phyloP scores from a whole-genome alignment of 1,140 invertebrate genomes.

The Diplogasteroides magnus region DNA sequence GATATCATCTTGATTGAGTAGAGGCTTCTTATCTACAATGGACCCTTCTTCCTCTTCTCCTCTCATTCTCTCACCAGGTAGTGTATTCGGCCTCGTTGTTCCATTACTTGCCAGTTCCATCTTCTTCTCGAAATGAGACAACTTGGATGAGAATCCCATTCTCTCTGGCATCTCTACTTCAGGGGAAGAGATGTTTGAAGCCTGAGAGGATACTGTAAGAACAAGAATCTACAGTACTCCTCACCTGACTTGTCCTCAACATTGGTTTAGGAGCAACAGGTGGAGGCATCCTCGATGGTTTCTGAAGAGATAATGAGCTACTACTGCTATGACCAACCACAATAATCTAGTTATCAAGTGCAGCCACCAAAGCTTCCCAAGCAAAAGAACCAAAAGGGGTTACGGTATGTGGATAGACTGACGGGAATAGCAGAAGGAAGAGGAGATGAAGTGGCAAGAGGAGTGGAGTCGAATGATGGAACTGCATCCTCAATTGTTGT shows the following conservation, averaged over 20 bases:
- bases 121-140: not conserved
- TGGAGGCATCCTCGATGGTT: not conserved
- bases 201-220: not conserved
- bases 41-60: too few relatives aligned
- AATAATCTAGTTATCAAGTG: not conserved
- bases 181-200: not conserved
- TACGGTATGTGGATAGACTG: not conserved
- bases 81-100: too few relatives aligned
- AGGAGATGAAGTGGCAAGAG: not conserved
- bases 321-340: too few relatives aligned
- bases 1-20: not conserved
- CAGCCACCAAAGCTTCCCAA: too few relatives aligned
- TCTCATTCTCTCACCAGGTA: too few relatives aligned
- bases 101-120: not conserved
- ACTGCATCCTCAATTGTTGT: not conserved
- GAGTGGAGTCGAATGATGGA: not conserved
- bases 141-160: not conserved
- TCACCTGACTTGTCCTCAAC: not conserved
- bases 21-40: not conserved
- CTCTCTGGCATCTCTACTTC: not conserved
- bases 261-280: not conserved
- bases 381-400: too few relatives aligned
- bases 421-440: not conserved
- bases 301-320: too few relatives aligned
- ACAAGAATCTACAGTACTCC: not conserved